phyloP scores from a whole-genome alignment of 2,888 invertebrate species.

The Anodontia alba region DNA sequence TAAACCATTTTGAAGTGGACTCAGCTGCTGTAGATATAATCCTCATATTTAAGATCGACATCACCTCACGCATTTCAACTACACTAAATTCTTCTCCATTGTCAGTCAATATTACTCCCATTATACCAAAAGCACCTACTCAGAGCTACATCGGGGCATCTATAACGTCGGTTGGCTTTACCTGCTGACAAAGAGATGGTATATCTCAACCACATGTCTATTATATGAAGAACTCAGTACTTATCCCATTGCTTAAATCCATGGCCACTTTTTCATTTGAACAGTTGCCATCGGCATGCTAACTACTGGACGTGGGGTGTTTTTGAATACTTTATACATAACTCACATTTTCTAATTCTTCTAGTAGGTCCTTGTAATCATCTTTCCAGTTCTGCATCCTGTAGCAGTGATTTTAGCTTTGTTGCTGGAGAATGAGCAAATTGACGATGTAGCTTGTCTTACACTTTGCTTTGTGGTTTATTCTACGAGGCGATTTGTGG shows the following conservation, averaged over 20 bases:
- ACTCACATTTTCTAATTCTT: neutral
- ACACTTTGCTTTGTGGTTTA: too few species aligned
- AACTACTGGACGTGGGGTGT: constrained; percentile 31
- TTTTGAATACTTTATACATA: constrained; percentile 4
- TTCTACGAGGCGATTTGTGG: too few species aligned
- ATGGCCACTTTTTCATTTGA: constrained; percentile 53
- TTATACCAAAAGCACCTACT: constrained; percentile 36
- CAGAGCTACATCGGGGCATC: constrained; percentile 26
- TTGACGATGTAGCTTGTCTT: neutral
- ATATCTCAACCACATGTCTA: constrained; percentile 48
- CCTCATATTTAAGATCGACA: neutral
- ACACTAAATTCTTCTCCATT: constrained; percentile 45
- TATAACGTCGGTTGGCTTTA: constrained; percentile 30
- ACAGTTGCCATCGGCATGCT: constrained; percentile 23
- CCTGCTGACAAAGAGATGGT: constrained; percentile 40
- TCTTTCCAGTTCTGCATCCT: constrained; percentile 38
- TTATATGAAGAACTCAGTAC: constrained; percentile 49
- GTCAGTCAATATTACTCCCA: constrained; percentile 26
- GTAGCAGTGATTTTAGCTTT: constrained; percentile 25
- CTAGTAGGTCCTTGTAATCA: neutral
- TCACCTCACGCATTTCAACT: constrained; percentile 36
- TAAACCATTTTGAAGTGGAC: constrained; percentile 14
- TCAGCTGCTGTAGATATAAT: neutral
- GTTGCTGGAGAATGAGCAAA: constrained; percentile 39
- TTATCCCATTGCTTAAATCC: constrained; percentile 38